Base-by-base conservation (phyloP, 2,888 invertebrate genomes). In the Calliopum simillimum region DNA sequence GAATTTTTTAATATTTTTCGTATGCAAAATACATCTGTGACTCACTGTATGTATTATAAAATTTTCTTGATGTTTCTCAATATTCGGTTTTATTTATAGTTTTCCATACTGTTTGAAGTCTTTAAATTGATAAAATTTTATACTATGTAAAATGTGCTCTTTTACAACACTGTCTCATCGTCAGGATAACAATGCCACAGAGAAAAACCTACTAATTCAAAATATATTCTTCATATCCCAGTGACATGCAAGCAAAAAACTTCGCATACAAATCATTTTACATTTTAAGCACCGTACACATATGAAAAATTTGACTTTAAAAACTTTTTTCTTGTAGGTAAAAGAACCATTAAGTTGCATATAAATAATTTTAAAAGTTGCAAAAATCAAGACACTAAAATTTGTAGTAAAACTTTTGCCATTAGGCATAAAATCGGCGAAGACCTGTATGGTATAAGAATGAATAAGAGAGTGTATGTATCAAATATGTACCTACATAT, bases 181-280 rank as follows among this genome's bases (percentile, higher is more conserved):
- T 8, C 33, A 8, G 33, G 33, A 5, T 8, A 33, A 33, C 33
- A 33, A 33, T 8, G 33, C 1, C 33, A 33, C 5, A n/a, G n/a
- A n/a, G n/a, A n/a, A 33, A 33, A 33, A 33, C 33, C 8, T 33
- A 33, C 33, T 8, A 8, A 33, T 33, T 33, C 43, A 13, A 59
- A 49, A 47, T 49, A 41, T 49, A 19, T 13, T 67, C 46, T 13
- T 67, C 46, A 67, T 67, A 59, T 67, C 21, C 59, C 58, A 49
- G 59, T 67, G 67, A 67, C 67, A 67, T 67, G 67, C 67, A 67
- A 67, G 16, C 58, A 16, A 47, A 67, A 58, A 41, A 59, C 59
- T 58, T 19, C 67, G 16, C 21, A 59, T 23, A 33, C 4, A 55
- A 58, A 47, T 21, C 23, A 41, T 41, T 53, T 53, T 13, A 53